These are phyloP conservation scores for Lipotes vexillifer DNA, from an alignment of 2,113 vertebrate genomes.

Conservation along the genomic window DNA sequence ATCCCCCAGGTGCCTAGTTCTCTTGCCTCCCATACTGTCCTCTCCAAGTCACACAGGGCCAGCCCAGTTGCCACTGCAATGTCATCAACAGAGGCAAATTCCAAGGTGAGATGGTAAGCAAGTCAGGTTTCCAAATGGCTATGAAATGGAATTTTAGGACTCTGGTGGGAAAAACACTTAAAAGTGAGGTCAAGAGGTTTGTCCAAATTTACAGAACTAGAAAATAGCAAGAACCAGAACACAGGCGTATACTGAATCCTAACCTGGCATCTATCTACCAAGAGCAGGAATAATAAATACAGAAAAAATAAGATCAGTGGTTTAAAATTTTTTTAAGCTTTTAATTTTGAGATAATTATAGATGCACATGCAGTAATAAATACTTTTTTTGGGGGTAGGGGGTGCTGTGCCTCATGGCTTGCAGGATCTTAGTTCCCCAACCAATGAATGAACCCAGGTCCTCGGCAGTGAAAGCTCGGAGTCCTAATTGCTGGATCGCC, in stretches of 20 bases:
- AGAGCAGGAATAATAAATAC: background rate
- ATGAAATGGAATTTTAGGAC: background rate
- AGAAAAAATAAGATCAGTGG: background rate
- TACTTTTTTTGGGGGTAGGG: too few relatives aligned
- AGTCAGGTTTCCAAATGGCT: conserved; percentile 25
- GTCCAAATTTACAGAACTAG: background rate
- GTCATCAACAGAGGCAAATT: background rate
- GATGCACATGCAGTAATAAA: background rate
- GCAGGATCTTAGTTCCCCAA: too few relatives aligned
- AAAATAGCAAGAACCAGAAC: conserved; percentile 5
- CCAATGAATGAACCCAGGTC: too few relatives aligned
- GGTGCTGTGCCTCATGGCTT: too few relatives aligned
- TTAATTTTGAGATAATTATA: background rate
- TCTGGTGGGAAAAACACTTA: background rate
- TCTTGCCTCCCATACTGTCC: background rate
- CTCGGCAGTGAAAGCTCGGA: too few relatives aligned
- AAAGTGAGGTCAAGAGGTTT: background rate
- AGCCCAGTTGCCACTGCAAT: background rate
- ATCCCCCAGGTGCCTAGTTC: background rate
- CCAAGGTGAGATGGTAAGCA: background rate
- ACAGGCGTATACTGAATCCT: background rate
- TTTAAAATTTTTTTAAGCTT: background rate
- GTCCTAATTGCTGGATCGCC: too few relatives aligned
- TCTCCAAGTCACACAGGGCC: background rate
- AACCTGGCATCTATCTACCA: background rate